A percentile compares a stretch with the other conserved stretches of the same genome.
Conservation (phyloP, 2,113 vertebrate species). For the Laterallus jamaicensis region DNA sequence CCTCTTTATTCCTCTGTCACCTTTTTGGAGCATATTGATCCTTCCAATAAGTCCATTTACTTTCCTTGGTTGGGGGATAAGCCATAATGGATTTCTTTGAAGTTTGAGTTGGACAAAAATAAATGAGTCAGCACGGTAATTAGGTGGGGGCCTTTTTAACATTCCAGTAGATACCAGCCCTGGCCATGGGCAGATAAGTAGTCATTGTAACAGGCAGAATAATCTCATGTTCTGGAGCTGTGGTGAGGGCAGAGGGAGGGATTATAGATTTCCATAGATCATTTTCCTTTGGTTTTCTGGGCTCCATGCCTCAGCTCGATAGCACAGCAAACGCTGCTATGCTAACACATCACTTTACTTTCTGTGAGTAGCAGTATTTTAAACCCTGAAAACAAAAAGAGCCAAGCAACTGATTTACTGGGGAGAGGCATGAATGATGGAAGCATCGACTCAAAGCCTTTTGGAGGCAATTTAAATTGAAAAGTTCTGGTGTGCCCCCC, state of each 20-base stretch:
- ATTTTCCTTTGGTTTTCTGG: slow-evolving; percentile 29
- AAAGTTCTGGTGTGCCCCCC: neutral
- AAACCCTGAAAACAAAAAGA: neutral
- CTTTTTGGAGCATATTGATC: neutral
- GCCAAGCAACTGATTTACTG: neutral
- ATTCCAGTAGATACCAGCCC: neutral
- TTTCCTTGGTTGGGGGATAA: neutral
- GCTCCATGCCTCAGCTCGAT: slow-evolving; percentile 48
- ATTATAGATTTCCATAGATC: slow-evolving; percentile 1
- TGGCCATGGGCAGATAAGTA: neutral
- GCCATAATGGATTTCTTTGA: neutral
- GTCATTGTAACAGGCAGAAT: neutral
- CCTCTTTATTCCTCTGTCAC: neutral
- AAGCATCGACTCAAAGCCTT: neutral
- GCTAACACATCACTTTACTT: neutral
- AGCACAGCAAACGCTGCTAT: slow-evolving; percentile 13
- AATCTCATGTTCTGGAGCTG: slow-evolving; percentile 24
- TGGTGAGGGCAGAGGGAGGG: neutral
- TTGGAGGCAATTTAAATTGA: neutral
- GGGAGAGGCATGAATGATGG: neutral
- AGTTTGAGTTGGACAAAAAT: slow-evolving; percentile 14
- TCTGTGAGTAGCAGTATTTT: neutral
- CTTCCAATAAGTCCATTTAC: neutral
- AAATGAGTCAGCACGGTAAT: neutral
- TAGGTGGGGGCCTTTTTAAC: neutral